Base-by-base conservation (phyloP, 2,797 vertebrate genomes). In the Rhynchotus rufescens region DNA sequence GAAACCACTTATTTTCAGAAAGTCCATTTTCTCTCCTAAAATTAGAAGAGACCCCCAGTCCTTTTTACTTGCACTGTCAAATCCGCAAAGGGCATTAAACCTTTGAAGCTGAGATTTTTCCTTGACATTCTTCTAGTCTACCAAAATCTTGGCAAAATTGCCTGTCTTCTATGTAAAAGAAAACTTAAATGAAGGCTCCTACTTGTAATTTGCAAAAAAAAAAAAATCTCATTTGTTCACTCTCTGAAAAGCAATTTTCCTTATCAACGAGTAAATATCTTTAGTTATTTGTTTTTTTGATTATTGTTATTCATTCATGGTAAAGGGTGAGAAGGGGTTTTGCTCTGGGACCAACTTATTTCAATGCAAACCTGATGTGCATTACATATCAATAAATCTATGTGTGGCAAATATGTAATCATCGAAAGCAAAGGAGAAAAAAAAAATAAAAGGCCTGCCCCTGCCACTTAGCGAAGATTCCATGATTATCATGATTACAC, bases 111-210 rank as follows among this genome's bases (percentile, higher is more conserved):
- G 30, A 67, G 30, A 15, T 49, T 89, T 80, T 87, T 28, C 21
- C 42, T 22, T 42, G 9, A 67, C n/a, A 45, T 40, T 17, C 20
- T 72, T 87, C 59, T 38, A 30, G 10, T 5, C 4, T 5, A 13
- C 16, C 28, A 30, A 20, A 72, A 80, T 21, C 20, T 59, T 22
- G 57, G 51, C 23, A 47, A 54, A 84, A 44, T 17, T 42, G 4
- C 54, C 28, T 80, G 15, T 61, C 36, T 38, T 4, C 14, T 56
- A 4, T n/a, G 5, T 60, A 19, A 54, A 80, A 66, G n/a, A 80
- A 5, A 5, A 61, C 30, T 83, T 92, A 26, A 0, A 0, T 28
- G 42, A 62, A 85, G 8, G 44, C 5, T 0, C 19, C 10, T 51
- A 23, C 0, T 0, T 44, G 51, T 0, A 1, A 23, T 32, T 52